Evolutionary conservation across 1,140 invertebrate species (phyloP), one percentile per base, ranked within the genome.

Genomic region (Xylocopa sonorina): DNA sequence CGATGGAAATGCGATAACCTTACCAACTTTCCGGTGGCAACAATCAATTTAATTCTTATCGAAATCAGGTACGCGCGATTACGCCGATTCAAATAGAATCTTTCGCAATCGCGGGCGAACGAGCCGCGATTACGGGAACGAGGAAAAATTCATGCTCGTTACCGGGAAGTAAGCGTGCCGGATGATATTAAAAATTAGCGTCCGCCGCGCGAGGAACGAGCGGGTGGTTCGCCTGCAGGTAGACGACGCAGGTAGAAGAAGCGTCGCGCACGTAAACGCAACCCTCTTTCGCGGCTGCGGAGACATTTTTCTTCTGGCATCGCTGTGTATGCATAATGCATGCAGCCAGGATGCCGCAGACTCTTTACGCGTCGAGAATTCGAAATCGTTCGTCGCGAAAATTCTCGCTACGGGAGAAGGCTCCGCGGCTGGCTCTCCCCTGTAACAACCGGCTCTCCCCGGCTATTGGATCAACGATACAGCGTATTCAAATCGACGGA

Each of bases 301-400:
- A 79, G 87, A 85, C 83, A 86, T 87, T 80, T 87, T 86, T 84
- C 83, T 82, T 81, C 48, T 58, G 79, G 62, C 60, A 50, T 64
- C 79, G 48, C 57, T 60, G 78, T 81, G 77, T 80, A 86, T 88
- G 80, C 87, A 86, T 84, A 73, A 86, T 83, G 79, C 82, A 89
- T 88, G 79, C 77, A 10, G 46, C 7, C 32, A 63, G 71, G 68
- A 80, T 67, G 57, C 68, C 51, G 81, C 81, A 80, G 74, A 78
- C 79, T 82, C 82, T 78, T 77, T 85, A 85, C 82, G 79, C 81
- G 83, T 48, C 46, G 76, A 82, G 87, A 89, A 89, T 89, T 87
- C 80, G 71, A 88, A 89, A 87, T 89, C 82, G 74, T 84, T 77
- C 77, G 76, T 55, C 62, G 86, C 69, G 74, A 73, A 71, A 78